Percentiles rank a stretch among this genome's conserved stretches.
Conservation (phyloP, 2,113 vertebrate species). For the Pica pica region DNA sequence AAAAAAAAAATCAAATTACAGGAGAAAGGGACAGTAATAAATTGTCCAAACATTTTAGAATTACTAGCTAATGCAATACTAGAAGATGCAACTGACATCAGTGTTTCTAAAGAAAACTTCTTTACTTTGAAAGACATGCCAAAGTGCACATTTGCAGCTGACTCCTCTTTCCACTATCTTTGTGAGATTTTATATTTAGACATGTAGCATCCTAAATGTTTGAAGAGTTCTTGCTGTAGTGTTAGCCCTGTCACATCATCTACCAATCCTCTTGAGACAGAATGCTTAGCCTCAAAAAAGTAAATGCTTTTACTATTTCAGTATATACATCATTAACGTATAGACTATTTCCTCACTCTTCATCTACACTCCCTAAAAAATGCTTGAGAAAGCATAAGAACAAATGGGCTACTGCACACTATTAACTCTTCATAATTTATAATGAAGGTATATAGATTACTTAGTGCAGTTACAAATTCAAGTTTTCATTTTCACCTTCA, state of each 20-base stretch:
- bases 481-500: constrained; percentile 44
- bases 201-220: constrained; percentile 16
- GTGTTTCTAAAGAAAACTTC: not conserved
- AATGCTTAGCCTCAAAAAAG: constrained; percentile 2
- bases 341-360: not conserved
- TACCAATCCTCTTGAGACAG: not conserved
- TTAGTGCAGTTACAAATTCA: constrained; percentile 5
- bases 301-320: constrained; percentile 17
- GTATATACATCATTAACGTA: constrained; percentile 27
- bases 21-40: not conserved
- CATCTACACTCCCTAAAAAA: constrained; percentile 24
- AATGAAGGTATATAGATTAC: not conserved
- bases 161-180: not conserved
- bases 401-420: not conserved
- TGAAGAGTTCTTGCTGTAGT: constrained; percentile 10
- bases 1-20: not conserved
- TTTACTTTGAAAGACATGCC: not conserved
- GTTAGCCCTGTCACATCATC: constrained; percentile 14
- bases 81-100: not conserved
- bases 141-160: not conserved
- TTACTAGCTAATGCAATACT: not conserved
- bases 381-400: not conserved
- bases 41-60: not conserved
- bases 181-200: constrained; percentile 37
- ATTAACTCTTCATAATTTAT: constrained; percentile 16